A percentile compares a stretch with the other conserved stretches of the same genome.
phyloP scores from a whole-genome alignment of 1,140 invertebrate genomes.

The Drosophila albomicans region DNA sequence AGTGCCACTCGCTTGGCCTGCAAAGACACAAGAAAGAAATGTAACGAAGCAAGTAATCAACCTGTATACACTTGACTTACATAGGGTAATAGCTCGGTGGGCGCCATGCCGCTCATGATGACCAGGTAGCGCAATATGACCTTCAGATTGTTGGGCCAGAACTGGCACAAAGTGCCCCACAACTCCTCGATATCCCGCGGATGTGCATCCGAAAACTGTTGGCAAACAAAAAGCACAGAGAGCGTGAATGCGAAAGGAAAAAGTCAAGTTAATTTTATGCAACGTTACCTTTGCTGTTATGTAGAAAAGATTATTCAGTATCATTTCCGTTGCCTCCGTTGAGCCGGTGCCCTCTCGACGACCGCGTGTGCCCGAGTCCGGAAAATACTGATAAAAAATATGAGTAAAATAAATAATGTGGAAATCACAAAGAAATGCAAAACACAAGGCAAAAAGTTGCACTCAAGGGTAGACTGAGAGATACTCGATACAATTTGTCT shows the following conservation, averaged over 20 bases:
- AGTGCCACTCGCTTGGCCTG: conserved; percentile 97
- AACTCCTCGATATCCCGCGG: conserved; percentile 97
- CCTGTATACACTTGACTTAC: conserved; percentile 87
- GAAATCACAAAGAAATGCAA: neutral
- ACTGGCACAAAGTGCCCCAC: conserved; percentile 97
- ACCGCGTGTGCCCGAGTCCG: conserved; percentile 88
- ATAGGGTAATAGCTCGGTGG: conserved; percentile 94
- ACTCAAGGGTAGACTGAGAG: too few relatives aligned
- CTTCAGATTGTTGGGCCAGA: conserved; percentile 98
- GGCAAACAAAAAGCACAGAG: neutral
- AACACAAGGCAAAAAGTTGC: too few relatives aligned
- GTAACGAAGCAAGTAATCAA: neutral
- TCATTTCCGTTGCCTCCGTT: conserved; percentile 99
- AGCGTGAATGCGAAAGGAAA: neutral
- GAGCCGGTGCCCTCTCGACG: conserved; percentile 97
- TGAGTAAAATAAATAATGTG: conserved; percentile 5
- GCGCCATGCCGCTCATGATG: conserved; percentile 97
- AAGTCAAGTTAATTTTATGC: conserved; percentile 9
- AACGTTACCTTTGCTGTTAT: conserved; percentile 95
- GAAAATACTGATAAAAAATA: conserved; percentile 88
- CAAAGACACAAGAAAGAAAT: conserved; percentile 18
- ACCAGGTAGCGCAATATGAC: conserved; percentile 99
- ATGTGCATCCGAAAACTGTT: conserved; percentile 97
- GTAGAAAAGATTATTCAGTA: conserved; percentile 99
- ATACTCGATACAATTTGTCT: too few relatives aligned